Conservation (phyloP, 2,888 invertebrate species). For the Chloromyia formosa region DNA sequence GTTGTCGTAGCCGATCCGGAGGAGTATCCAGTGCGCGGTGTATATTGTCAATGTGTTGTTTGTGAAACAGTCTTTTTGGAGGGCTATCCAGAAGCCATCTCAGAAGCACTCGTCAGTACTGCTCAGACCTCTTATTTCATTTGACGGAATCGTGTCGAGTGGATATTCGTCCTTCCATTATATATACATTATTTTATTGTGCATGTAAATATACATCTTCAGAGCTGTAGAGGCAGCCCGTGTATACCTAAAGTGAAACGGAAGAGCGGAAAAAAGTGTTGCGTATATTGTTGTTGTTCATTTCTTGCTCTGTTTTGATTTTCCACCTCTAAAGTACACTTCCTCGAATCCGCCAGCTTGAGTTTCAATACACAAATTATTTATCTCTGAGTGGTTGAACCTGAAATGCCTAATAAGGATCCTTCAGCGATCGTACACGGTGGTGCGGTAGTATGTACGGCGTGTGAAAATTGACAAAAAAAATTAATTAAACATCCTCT, state of each 20-base stretch:
- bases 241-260: background rate
- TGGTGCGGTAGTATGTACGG: background rate
- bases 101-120: slow-evolving; percentile 66
- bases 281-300: slow-evolving; percentile 32
- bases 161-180: slow-evolving; percentile 57
- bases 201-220: slow-evolving; percentile 25
- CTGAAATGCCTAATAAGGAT: slow-evolving; percentile 18
- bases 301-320: background rate
- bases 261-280: slow-evolving; percentile 14
- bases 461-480: background rate
- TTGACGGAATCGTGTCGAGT: slow-evolving; percentile 67
- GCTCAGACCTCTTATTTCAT: slow-evolving; percentile 66
- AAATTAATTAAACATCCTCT: slow-evolving; percentile 7
- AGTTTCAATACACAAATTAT: slow-evolving; percentile 27
- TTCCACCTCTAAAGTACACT: slow-evolving; percentile 32
- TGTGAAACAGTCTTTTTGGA: slow-evolving; percentile 53
- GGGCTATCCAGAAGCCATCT: slow-evolving; percentile 66
- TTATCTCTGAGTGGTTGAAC: slow-evolving; percentile 19
- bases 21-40: slow-evolving; percentile 34
- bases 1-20: slow-evolving; percentile 29
- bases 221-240: background rate
- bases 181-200: slow-evolving; percentile 28
- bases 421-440: background rate
- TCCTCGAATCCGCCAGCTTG: slow-evolving; percentile 11
- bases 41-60: slow-evolving; percentile 44